These are phyloP conservation scores for Mus spretus DNA, from an alignment of 2,797 vertebrate species.

Conservation along the genomic window DNA sequence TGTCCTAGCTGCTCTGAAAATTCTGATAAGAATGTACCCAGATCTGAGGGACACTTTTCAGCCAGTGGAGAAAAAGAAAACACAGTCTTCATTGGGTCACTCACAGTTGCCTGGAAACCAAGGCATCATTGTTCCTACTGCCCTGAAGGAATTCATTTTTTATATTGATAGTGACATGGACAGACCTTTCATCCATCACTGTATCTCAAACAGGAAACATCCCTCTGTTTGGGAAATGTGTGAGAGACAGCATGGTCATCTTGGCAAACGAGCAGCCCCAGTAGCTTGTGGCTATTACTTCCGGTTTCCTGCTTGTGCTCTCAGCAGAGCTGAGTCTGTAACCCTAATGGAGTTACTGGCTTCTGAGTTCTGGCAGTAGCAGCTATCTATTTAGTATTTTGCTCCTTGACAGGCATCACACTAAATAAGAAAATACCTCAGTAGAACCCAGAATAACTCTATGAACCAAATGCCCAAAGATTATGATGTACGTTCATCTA, in stretches of 20 bases:
- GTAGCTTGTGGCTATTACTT: neutral
- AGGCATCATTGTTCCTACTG: neutral
- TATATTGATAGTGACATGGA: neutral
- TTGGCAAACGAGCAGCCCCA: neutral
- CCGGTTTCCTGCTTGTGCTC: neutral
- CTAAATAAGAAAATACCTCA: neutral
- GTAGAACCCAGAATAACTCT: neutral
- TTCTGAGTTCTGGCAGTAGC: neutral
- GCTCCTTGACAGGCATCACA: neutral
- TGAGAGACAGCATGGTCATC: neutral
- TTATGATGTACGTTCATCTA: neutral
- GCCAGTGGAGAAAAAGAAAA: neutral
- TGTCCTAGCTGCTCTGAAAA: neutral
- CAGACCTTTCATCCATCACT: neutral
- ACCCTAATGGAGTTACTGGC: neutral
- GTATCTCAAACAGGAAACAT: neutral
- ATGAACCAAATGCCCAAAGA: neutral
- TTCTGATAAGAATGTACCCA: neutral
- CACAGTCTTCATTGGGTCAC: neutral
- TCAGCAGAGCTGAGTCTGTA: neutral
- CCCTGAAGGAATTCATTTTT: neutral
- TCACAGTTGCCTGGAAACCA: neutral
- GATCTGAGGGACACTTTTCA: slow-evolving; percentile 21
- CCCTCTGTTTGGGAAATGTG: neutral
- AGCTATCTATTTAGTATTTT: neutral